These are phyloP conservation scores for Microchrysa polita DNA, from an alignment of 2,888 invertebrate genomes.

Conservation along the genomic window DNA sequence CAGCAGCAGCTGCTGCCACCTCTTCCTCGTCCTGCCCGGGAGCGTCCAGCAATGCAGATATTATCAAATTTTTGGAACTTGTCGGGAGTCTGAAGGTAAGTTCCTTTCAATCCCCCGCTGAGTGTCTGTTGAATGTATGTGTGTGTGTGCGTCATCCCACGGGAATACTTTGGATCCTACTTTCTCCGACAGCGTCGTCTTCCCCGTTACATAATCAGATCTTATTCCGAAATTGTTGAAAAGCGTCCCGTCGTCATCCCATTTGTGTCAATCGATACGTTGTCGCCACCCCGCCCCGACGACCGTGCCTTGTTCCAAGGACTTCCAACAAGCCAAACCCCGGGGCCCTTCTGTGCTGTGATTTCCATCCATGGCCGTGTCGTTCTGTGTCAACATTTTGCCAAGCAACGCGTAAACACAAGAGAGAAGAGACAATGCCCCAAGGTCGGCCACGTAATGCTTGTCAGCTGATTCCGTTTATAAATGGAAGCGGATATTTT, in stretches of 20 bases:
- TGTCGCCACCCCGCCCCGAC: neutral
- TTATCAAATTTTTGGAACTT: constrained; percentile 73
- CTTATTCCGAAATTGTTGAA: no score
- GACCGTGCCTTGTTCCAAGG: neutral
- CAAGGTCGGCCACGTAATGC: neutral
- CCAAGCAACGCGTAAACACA: neutral
- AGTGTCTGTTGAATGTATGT: no score
- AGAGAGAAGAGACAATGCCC: neutral
- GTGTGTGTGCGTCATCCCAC: no score
- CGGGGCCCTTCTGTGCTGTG: no score
- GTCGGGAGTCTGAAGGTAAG: constrained; percentile 77
- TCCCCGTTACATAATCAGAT: neutral
- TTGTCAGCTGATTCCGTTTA: constrained; percentile 36
- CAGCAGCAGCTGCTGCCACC: neutral
- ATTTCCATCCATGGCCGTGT: no score
- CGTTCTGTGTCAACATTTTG: neutral
- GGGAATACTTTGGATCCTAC: no score
- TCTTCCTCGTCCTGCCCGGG: constrained; percentile 18
- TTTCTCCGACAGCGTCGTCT: no score
- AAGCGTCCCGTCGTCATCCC: neutral
- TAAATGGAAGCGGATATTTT: constrained; percentile 35
- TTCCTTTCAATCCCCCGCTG: neutral
- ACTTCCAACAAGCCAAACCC: no score
- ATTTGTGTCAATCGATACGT: neutral
- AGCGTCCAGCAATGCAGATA: constrained; percentile 56